Conservation (phyloP, 2,888 invertebrate species). For the Mactromeris polynyma region DNA sequence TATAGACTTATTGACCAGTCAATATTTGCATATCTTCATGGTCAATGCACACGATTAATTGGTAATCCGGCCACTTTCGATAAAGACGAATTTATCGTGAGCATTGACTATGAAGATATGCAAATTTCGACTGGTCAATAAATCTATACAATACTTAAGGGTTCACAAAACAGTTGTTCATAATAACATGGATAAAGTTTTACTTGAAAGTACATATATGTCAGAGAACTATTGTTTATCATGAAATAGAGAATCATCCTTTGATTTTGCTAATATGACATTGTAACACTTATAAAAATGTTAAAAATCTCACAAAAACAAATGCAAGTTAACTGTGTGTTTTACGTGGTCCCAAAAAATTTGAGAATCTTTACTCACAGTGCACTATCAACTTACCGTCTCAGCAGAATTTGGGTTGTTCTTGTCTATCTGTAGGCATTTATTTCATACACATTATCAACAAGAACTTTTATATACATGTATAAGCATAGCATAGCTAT, state of each 20-base stretch:
- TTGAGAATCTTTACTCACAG: constrained; percentile 47
- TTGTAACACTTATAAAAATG: background rate
- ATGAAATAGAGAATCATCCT: background rate
- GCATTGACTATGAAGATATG: too few species aligned
- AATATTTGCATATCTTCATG: too few species aligned
- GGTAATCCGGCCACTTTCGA: too few species aligned
- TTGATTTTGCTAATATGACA: background rate
- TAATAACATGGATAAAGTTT: too few species aligned
- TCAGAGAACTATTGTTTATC: background rate
- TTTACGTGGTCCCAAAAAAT: background rate
- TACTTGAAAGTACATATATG: background rate
- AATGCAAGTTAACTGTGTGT: background rate
- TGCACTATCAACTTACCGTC: constrained; percentile 58
- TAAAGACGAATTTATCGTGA: too few species aligned
- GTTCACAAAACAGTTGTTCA: too few species aligned
- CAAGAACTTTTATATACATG: background rate
- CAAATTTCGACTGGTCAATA: too few species aligned
- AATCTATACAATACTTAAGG: too few species aligned
- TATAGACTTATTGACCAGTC: too few species aligned
- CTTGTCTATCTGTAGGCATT: constrained; percentile 63
- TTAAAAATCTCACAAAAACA: too few species aligned
- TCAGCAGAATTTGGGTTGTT: constrained; percentile 66
- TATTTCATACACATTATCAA: constrained; percentile 5
- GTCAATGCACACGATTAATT: too few species aligned
- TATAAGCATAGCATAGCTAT: background rate